Evolutionary conservation across 2,888 invertebrate genomes (phyloP), one percentile per base, ranked within the genome.

Genomic region (Platerodrilus igneus): DNA sequence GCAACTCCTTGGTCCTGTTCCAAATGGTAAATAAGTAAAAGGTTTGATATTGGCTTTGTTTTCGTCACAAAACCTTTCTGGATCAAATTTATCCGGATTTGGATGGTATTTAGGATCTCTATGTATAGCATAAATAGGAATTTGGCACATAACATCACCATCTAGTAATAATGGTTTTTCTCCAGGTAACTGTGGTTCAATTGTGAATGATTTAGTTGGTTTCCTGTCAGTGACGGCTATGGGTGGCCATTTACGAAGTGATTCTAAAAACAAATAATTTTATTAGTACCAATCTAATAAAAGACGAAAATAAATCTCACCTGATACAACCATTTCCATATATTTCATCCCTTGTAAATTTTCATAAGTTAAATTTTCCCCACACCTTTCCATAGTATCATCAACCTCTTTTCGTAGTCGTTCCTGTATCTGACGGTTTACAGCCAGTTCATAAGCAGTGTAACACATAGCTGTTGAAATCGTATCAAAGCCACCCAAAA

Each of bases 291-390:
- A 10, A 6, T 2, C 3, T 11, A 8, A 9, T 23, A 22, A 29
- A 34, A 25, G 7, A 1, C 9, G 22, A 20, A 6, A 30, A 18
- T 18, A 18, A 9, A 14, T 15, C 4, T 18, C 51, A 74, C 74
- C 74, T 53, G 75, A 74, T 0, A 78, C 58, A 1, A 78, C 75
- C 76, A 76, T 76, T 37, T 79, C 78, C 66, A 79, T 57, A 41
- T 79, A 79, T 11, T 68, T 67, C 75, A 79, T 71, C 13, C 65
- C 67, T 34, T 71, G 67, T 1, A 79, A 59, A 1, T 67, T 63
- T 17, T 72, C 74, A 45, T 76, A 79, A 31, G 66, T 69, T 0
- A 77, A 59, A 10, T 65, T 66, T 2, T 66, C 69, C 0, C 46
- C 28, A 16, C 17, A 32, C 13, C 48, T 21, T 15, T 42, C 17